Evolutionary conservation across 1,140 invertebrate species (phyloP), one percentile per base, ranked within the genome.

Genomic region (Trypoxylus dichotomus): DNA sequence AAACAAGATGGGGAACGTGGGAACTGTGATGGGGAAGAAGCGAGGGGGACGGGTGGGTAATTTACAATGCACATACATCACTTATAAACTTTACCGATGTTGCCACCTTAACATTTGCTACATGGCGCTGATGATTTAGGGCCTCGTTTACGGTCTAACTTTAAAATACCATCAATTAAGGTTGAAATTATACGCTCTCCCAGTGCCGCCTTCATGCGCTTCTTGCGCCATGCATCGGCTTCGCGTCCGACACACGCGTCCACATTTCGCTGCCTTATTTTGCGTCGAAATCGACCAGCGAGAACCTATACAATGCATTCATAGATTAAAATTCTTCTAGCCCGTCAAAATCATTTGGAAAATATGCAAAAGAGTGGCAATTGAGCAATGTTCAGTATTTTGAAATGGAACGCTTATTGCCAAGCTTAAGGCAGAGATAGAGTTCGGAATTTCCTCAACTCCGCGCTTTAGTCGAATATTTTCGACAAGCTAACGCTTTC

Each of bases 31-130:
- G 60, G 7, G 60, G 19, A 19, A 19, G 60, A 19, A 19, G 24
- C 10, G 3, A 29, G 68, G 25, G 41, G 42, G 3, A 29, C 43
- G 25, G 41, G 42, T 2, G 37, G 80, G 77, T 80, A 81, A 81
- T 81, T 82, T 82, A 82, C 81, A 80, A 80, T 81, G 77, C 78
- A 75, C 80, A 82, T 82, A 82, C 81, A 82, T 82, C 80, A 81
- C 78, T 82, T 81, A 80, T 78, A 80, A 81, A 82, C 76, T 82
- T 82, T 78, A 76, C 77, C 80, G 79, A 79, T 76, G 80, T 80
- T 80, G 80, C 80, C 81, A 82, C 80, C 80, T 82, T 80, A 80
- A 79, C 78, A 79, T 79, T 80, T 80, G 76, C 74, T 47, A 73
- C 77, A 47, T 63, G 47, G 75, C 47, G 32, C 13, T 29, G 63